A percentile compares a stretch with the other conserved stretches of the same genome.
Conservation (phyloP, 2,797 vertebrate species). For the Chaetophractus vellerosus region DNA sequence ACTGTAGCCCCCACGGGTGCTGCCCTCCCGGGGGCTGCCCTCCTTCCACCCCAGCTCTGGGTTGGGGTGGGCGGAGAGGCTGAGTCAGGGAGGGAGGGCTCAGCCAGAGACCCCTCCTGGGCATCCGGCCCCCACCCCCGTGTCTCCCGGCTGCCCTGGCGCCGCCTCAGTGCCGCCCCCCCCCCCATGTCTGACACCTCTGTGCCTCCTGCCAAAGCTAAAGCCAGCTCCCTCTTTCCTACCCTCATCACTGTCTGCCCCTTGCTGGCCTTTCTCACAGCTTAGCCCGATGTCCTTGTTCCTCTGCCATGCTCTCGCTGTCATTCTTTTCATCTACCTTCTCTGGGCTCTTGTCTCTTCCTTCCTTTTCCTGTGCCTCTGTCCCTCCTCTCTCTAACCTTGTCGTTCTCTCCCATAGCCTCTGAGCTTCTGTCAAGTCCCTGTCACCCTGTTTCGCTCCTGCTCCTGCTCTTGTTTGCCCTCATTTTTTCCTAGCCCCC, state of each 20-base stretch:
- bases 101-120: background rate
- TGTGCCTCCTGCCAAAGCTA: background rate
- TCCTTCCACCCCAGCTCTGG: background rate
- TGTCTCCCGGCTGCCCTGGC: conserved; percentile 67
- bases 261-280: no score
- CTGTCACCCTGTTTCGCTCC: background rate
- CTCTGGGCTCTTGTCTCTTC: background rate
- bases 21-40: background rate
- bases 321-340: background rate
- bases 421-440: background rate
- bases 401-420: background rate
- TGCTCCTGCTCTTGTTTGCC: background rate
- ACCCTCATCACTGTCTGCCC: background rate
- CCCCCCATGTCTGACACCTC: conserved; percentile 39
- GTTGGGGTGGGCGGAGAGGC: conserved; percentile 55
- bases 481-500: conserved; percentile 61
- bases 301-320: background rate
- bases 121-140: conserved; percentile 68
- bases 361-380: no score
- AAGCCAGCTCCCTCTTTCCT: background rate
- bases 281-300: background rate
- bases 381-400: background rate
- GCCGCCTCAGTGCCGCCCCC: background rate
- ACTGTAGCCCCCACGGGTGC: background rate
- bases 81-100: conserved; percentile 75